Base-by-base conservation (phyloP, 2,888 invertebrate genomes). In the Osedax frankpressi region DNA sequence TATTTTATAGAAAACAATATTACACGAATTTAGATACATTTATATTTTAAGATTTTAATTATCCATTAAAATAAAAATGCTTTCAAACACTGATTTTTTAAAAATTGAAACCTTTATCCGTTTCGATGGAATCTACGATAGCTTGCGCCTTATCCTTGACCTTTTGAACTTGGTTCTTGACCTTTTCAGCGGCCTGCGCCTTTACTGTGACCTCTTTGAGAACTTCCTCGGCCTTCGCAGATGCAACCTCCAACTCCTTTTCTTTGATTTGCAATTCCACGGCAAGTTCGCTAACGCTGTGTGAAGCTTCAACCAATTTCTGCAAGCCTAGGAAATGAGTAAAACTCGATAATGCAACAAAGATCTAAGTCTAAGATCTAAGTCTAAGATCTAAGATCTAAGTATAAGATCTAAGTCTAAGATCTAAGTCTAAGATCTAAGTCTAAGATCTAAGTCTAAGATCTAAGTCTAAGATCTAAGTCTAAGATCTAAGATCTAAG, bases 241-340 rank as follows among this genome's bases (percentile, higher is more conserved):
- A 90, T n/a, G 93, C 93, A 67, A 89, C 87, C 27, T 88, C 89
- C 76, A 94, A 90, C 80, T 92, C 91, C 78, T 89, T 86, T 78
- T 93, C 95, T 92, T 91, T 93, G 44, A 89, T 86, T 75, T 89
- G 89, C 72, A 94, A 86, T 79, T 93, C 92, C 79, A 90, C 88
- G 76, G 90, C 90, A 73, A 94, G 85, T 71, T 89, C 86, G 77
- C 90, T 90, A 0, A 94, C 92, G 78, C 92, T 81, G 62, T 81
- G 80, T 2, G 82, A 80, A 0, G 84, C 84, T 76, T 84, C 84
- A 62, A 84, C 81, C 74, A 84, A 79, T 74, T 83, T 84, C 77
- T 82, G 81, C n/a, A n/a, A n/a, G n/a, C n/a, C n/a, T n/a, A n/a
- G n/a, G n/a, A n/a, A n/a, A n/a, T n/a, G n/a, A n/a, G n/a, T n/a